Percentiles rank a stretch among this genome's conserved stretches.
These are phyloP conservation scores for Pachyuromys duprasi DNA, from an alignment of 2,797 vertebrate species.

Conservation along the genomic window DNA sequence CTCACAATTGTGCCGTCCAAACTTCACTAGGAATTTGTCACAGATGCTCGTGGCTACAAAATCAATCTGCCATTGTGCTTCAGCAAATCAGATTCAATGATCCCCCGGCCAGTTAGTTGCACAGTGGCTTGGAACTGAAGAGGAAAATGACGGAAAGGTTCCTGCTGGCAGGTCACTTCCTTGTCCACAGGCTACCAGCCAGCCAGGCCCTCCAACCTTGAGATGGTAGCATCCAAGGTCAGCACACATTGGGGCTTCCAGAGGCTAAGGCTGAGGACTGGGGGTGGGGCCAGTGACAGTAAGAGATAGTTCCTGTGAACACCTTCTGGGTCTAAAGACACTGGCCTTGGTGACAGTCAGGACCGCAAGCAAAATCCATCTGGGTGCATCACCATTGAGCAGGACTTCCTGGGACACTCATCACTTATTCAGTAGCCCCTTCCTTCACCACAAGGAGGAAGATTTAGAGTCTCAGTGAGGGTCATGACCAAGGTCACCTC, in stretches of 20 bases:
- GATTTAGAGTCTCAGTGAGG: neutral
- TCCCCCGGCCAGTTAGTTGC: conserved; percentile 59
- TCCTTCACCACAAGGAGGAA: neutral
- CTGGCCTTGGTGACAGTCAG: neutral
- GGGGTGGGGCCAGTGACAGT: neutral
- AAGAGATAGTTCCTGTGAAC: neutral
- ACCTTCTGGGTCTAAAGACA: neutral
- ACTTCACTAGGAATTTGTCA: conserved; percentile 71
- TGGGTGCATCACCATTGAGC: too few species aligned
- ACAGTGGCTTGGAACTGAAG: conserved; percentile 27
- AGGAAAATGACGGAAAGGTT: conserved; percentile 10
- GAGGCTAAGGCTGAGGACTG: neutral
- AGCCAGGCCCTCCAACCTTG: conserved; percentile 44
- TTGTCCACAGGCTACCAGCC: neutral
- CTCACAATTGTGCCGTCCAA: conserved; percentile 19
- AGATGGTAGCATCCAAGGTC: conserved; percentile 40
- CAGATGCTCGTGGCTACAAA: conserved; percentile 61
- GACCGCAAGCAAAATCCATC: neutral
- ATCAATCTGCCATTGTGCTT: conserved; percentile 74
- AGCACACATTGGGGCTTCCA: neutral
- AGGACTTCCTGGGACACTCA: neutral
- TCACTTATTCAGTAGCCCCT: neutral
- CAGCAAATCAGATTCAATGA: conserved; percentile 67
- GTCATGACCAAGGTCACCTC: neutral
- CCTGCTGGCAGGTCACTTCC: conserved; percentile 16